Evolutionary conservation across 2,888 invertebrate genomes (phyloP).

Genomic region (Rhyacophila evoluta): DNA sequence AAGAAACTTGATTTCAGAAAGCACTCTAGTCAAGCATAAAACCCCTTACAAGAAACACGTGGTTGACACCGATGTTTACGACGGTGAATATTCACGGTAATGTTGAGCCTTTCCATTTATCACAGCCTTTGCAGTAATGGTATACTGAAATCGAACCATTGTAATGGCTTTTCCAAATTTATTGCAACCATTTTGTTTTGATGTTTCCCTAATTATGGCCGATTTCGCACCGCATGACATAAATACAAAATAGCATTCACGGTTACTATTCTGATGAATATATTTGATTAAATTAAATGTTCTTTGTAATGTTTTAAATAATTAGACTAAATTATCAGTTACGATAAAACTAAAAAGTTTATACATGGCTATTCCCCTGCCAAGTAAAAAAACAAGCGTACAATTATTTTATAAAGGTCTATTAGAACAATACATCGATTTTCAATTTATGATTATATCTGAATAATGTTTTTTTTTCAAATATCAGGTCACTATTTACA

Average conservation of each 20-base stretch:
- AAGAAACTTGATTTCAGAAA: slow-evolving; percentile 16
- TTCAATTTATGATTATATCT: too few relatives aligned
- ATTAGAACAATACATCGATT: too few relatives aligned
- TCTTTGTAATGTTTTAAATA: too few relatives aligned
- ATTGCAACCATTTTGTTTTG: slow-evolving; percentile 45
- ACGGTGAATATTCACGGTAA: background rate
- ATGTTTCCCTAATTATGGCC: slow-evolving; percentile 46
- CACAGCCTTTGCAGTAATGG: slow-evolving; percentile 29
- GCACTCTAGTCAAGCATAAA: slow-evolving; percentile 1
- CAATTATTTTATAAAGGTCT: too few relatives aligned
- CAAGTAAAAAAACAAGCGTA: too few relatives aligned
- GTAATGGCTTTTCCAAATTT: slow-evolving; percentile 37
- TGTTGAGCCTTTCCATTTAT: slow-evolving; percentile 33
- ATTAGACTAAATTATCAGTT: too few relatives aligned
- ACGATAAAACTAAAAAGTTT: too few relatives aligned
- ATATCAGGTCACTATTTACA: too few relatives aligned
- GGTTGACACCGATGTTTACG: slow-evolving; percentile 14
- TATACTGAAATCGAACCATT: slow-evolving; percentile 35
- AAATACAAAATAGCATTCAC: background rate
- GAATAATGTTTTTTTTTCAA: too few relatives aligned
- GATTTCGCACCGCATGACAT: slow-evolving; percentile 22
- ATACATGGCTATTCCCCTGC: too few relatives aligned
- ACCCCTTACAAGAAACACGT: slow-evolving; percentile 13
- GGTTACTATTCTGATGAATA: too few relatives aligned
- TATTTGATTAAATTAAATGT: too few relatives aligned